Conservation (phyloP, 2,888 invertebrate genomes). For the Eulithis prunata region DNA sequence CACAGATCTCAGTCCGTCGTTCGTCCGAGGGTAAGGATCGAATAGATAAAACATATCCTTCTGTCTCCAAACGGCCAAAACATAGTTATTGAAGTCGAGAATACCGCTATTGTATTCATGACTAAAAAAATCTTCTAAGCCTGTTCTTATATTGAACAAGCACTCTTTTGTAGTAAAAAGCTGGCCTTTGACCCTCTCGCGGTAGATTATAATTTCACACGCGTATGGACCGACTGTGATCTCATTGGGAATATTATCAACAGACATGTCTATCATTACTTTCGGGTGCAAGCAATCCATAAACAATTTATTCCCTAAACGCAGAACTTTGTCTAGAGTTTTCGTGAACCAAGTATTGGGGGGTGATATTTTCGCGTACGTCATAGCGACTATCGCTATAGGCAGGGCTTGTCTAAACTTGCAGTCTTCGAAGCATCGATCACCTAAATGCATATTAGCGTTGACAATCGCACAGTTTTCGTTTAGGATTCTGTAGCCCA, state of each 20-base stretch:
- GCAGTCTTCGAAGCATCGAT: slow-evolving; percentile 83
- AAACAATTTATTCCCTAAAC: slow-evolving; percentile 84
- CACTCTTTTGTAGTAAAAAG: slow-evolving; percentile 80
- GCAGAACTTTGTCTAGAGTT: slow-evolving; percentile 84
- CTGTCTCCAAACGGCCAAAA: slow-evolving; percentile 86
- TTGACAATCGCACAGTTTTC: slow-evolving; percentile 84
- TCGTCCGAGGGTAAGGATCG: slow-evolving; percentile 86
- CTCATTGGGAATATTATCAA: slow-evolving; percentile 84
- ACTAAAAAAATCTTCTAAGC: slow-evolving; percentile 81
- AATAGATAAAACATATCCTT: slow-evolving; percentile 86
- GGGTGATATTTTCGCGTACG: slow-evolving; percentile 87
- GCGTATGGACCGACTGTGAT: slow-evolving; percentile 83
- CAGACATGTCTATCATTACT: slow-evolving; percentile 73
- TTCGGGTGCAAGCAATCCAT: slow-evolving; percentile 79
- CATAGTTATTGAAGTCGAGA: slow-evolving; percentile 84
- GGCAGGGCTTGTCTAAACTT: slow-evolving; percentile 85
- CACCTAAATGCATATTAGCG: slow-evolving; percentile 84
- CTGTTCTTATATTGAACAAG: slow-evolving; percentile 74
- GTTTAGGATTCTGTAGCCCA: slow-evolving; percentile 82
- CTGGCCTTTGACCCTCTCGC: slow-evolving; percentile 78
- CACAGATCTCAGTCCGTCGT: slow-evolving; percentile 79
- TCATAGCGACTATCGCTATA: slow-evolving; percentile 84
- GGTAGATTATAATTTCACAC: slow-evolving; percentile 84
- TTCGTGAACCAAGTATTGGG: slow-evolving; percentile 85
- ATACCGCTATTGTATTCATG: slow-evolving; percentile 79